A percentile compares a stretch with the other conserved stretches of the same genome.
Evolutionary conservation across 2,113 vertebrate species (phyloP).

Genomic region (Morone saxatilis): DNA sequence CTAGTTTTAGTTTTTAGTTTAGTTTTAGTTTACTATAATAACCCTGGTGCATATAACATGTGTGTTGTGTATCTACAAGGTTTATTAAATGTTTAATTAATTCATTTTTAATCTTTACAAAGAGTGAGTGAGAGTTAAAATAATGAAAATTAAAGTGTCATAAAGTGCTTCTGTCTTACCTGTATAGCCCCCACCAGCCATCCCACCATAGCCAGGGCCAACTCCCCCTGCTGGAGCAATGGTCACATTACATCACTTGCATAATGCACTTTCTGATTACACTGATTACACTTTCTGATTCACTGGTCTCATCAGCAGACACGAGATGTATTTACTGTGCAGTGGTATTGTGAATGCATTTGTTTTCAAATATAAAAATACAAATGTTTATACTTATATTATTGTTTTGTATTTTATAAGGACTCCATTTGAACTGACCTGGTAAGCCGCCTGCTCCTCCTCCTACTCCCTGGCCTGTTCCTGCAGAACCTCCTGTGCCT

Average conservation of each 20-base stretch:
- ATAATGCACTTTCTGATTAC: not conserved
- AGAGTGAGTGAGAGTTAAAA: not conserved
- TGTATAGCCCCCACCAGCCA: slow-evolving; percentile 61
- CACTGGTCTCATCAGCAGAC: not conserved
- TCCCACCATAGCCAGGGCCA: slow-evolving; percentile 61
- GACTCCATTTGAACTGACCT: slow-evolving; percentile 51
- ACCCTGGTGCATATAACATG: too few relatives aligned
- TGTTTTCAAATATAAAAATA: slow-evolving; percentile 6
- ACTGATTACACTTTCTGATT: too few relatives aligned
- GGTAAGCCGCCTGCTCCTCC: slow-evolving; percentile 61
- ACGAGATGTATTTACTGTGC: not conserved
- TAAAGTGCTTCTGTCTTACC: slow-evolving; percentile 48
- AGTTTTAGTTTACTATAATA: too few relatives aligned
- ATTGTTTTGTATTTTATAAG: not conserved
- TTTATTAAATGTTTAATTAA: not conserved
- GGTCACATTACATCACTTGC: slow-evolving; percentile 30
- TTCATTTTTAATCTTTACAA: not conserved
- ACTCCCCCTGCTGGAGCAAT: slow-evolving; percentile 64
- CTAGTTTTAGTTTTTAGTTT: too few relatives aligned
- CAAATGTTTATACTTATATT: not conserved
- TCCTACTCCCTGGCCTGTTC: slow-evolving; percentile 59
- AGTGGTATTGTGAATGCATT: not conserved
- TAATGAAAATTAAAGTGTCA: not conserved
- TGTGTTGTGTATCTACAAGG: not conserved
- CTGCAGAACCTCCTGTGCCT: slow-evolving; percentile 53